Conservation (phyloP, 1,140 invertebrate genomes). For the Arctopsyche grandis region DNA sequence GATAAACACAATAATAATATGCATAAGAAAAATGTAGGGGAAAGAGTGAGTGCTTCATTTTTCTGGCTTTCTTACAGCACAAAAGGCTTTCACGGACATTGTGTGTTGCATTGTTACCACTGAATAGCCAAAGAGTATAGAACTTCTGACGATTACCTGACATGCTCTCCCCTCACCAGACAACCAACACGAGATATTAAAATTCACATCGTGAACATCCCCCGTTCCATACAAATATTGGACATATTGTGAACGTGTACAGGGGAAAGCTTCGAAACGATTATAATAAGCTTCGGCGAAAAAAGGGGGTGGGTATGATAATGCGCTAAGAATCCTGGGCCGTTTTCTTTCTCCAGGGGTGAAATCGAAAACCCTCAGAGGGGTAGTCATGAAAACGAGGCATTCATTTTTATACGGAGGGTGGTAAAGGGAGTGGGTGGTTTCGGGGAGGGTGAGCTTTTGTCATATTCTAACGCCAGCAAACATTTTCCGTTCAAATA, state of each 20-base stretch:
- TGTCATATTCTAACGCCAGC: background rate
- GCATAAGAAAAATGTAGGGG: too few species aligned
- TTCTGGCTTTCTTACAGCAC: background rate
- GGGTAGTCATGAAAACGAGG: background rate
- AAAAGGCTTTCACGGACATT: background rate
- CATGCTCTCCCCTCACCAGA: background rate
- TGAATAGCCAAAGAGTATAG: background rate
- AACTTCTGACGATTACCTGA: slow-evolving; percentile 3
- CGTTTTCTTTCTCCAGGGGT: background rate
- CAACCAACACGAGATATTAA: background rate
- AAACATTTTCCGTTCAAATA: background rate
- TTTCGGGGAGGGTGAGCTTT: background rate
- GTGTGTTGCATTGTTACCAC: background rate
- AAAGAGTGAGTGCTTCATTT: background rate
- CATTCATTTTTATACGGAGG: slow-evolving; percentile 8
- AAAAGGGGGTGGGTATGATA: slow-evolving; percentile 13
- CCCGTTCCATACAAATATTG: slow-evolving; percentile 31
- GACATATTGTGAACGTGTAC: background rate
- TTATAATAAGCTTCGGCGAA: slow-evolving; percentile 30
- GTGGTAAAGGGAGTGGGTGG: background rate
- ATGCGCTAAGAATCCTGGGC: slow-evolving; percentile 1
- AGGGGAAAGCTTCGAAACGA: background rate
- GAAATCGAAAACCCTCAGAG: background rate
- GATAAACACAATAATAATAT: too few species aligned
- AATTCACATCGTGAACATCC: background rate